Evolutionary conservation across 2,888 invertebrate genomes (phyloP).

Genomic region (Smittia aterrima): DNA sequence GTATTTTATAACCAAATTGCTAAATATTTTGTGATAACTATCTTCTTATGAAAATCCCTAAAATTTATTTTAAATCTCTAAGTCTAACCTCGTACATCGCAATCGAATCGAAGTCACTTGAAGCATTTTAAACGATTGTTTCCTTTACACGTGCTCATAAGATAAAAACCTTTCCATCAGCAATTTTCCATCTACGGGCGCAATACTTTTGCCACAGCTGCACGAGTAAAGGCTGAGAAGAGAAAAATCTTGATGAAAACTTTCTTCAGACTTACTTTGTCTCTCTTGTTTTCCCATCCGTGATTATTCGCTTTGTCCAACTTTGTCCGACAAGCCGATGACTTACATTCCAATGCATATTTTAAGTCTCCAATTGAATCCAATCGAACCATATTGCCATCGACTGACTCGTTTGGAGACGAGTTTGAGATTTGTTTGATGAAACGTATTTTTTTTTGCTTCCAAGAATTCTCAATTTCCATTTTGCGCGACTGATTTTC

Average conservation of each 20-base stretch:
- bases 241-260: background rate
- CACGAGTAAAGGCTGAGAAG: background rate
- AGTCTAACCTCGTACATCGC: too few species aligned
- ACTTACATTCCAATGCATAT: slow-evolving; percentile 34
- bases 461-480: background rate
- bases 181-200: background rate
- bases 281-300: background rate
- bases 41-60: too few species aligned
- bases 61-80: too few species aligned
- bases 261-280: background rate
- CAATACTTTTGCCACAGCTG: background rate
- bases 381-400: background rate
- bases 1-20: too few species aligned
- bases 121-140: background rate
- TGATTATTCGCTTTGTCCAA: too few species aligned
- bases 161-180: background rate
- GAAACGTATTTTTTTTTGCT: background rate
- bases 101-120: background rate
- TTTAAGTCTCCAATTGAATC: background rate
- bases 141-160: slow-evolving; percentile 23
- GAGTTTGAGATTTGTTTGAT: background rate
- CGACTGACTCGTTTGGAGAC: background rate
- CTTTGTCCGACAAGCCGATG: background rate
- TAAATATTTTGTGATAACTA: too few species aligned
- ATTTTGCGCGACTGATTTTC: background rate